Conservation (phyloP, 2,797 vertebrate species). For the Xiphophorus birchmanni region DNA sequence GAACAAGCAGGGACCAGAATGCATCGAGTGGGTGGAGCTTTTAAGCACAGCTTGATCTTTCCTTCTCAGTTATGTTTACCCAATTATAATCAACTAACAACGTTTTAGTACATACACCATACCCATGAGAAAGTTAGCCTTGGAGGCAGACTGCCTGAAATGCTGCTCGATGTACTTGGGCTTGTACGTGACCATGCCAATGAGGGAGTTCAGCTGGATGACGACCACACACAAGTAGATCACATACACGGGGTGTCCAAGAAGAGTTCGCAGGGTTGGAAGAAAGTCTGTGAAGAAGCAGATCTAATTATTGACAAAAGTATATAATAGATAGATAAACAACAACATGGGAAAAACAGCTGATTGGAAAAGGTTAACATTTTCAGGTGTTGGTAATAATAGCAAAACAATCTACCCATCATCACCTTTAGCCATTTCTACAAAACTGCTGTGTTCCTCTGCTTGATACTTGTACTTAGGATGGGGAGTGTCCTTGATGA, state of each 20-base stretch:
- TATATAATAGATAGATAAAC: neutral
- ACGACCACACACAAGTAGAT: constrained; percentile 77
- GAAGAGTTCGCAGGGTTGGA: constrained; percentile 82
- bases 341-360: neutral
- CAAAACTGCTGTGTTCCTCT: constrained; percentile 65
- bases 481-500: constrained; percentile 60
- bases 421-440: constrained; percentile 82
- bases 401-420: neutral
- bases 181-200: constrained; percentile 86
- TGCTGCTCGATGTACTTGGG: constrained; percentile 94
- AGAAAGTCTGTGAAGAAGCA: constrained; percentile 81
- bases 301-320: neutral
- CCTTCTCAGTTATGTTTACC: neutral
- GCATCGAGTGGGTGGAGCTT: too few species aligned
- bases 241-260: constrained; percentile 85
- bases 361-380: neutral
- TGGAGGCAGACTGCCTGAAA: constrained; percentile 85
- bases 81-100: constrained; percentile 7
- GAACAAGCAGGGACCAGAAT: too few species aligned
- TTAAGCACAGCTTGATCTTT: too few species aligned
- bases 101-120: constrained; percentile 15
- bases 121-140: constrained; percentile 86
- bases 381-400: neutral
- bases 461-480: constrained; percentile 68
- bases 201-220: constrained; percentile 82